Conservation (phyloP, 2,113 vertebrate species). For the Oncorhynchus mykiss region DNA sequence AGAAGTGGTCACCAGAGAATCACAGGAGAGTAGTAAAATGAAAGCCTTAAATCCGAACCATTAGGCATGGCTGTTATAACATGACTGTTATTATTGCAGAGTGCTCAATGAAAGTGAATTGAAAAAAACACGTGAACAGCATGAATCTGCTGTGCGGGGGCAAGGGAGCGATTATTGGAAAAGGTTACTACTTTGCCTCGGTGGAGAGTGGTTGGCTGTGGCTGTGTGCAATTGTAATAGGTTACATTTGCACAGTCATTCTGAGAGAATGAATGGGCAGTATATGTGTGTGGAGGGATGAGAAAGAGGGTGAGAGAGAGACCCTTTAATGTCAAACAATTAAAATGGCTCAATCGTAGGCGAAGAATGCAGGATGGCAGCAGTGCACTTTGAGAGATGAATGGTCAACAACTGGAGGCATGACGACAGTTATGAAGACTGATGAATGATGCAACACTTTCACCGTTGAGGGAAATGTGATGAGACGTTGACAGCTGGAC, state of each 20-base stretch:
- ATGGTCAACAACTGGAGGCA: slow-evolving; percentile 32
- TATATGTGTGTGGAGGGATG: background rate
- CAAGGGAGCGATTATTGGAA: background rate
- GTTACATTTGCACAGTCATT: background rate
- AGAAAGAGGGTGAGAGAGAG: background rate
- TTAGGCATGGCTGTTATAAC: slow-evolving; percentile 29
- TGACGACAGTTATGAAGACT: slow-evolving; percentile 65
- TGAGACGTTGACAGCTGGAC: slow-evolving; percentile 66
- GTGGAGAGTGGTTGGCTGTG: slow-evolving; percentile 2
- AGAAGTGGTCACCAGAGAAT: slow-evolving; percentile 41
- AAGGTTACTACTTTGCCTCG: background rate
- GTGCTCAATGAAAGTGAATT: slow-evolving; percentile 9
- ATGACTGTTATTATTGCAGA: slow-evolving; percentile 20
- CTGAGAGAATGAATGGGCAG: background rate
- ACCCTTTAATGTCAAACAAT: slow-evolving; percentile 1
- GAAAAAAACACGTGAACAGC: slow-evolving; percentile 11
- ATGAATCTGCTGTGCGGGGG: background rate
- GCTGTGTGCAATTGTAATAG: slow-evolving; percentile 5
- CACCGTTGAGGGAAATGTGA: slow-evolving; percentile 50
- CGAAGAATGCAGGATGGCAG: background rate
- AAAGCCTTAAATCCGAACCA: slow-evolving; percentile 48
- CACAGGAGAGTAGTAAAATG: slow-evolving; percentile 22
- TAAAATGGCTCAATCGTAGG: background rate
- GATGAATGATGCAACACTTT: slow-evolving; percentile 53
- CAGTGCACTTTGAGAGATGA: background rate